These are phyloP conservation scores for Abramis brama DNA, from an alignment of 2,113 vertebrate genomes.

Conservation along the genomic window DNA sequence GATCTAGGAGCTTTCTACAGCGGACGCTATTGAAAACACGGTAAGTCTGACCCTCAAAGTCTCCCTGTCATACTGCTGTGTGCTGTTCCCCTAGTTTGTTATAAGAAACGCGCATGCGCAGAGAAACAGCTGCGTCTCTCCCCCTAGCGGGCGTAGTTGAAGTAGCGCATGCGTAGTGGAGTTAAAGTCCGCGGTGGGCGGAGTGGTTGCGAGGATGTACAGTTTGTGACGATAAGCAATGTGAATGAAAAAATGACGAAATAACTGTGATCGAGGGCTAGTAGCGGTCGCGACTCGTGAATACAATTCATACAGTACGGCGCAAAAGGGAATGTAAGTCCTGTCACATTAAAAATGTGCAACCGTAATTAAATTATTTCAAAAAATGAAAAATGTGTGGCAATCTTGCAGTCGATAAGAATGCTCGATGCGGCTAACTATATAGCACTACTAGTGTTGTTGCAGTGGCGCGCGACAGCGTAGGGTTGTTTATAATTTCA, in stretches of 20 bases:
- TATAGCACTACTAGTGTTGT: background rate
- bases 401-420: background rate
- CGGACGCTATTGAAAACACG: too few species aligned
- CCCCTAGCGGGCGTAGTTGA: background rate
- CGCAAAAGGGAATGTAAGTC: constrained; percentile 9
- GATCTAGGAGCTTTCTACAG: too few species aligned
- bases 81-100: background rate
- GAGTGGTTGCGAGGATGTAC: constrained; percentile 25
- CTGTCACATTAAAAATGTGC: background rate
- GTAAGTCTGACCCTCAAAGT: too few species aligned
- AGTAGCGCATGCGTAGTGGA: background rate
- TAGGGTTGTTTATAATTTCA: background rate
- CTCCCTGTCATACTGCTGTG: background rate
- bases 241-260: constrained; percentile 9
- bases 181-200: constrained; percentile 13
- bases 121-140: background rate
- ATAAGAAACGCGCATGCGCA: background rate
- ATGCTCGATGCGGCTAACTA: background rate
- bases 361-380: background rate
- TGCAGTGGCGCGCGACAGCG: background rate
- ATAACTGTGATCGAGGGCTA: background rate
- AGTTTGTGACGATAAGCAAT: constrained; percentile 23
- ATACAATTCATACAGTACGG: background rate
- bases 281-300: background rate
- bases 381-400: background rate